phyloP scores from a whole-genome alignment of 2,888 invertebrate species.

The Drosophila fulvimacula region DNA sequence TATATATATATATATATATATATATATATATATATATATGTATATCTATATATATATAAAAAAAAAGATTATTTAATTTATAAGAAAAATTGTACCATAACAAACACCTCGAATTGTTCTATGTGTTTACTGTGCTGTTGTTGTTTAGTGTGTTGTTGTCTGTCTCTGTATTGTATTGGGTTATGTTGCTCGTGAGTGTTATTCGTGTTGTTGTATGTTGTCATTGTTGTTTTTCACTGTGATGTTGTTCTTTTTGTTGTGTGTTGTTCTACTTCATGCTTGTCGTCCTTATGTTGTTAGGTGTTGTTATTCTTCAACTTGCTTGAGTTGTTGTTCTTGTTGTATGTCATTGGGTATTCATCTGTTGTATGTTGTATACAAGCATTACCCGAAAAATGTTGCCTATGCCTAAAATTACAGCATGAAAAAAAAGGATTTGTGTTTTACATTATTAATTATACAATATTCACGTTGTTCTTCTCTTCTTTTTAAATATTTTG shows the following conservation, averaged over 20 bases:
- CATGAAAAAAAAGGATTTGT: constrained; percentile 44
- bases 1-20: background rate
- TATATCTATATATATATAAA: background rate
- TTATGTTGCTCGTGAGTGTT: no score
- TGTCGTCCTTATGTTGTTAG: background rate
- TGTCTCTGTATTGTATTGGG: background rate
- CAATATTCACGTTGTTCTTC: constrained; percentile 33
- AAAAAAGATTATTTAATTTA: constrained; percentile 4
- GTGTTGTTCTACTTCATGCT: no score
- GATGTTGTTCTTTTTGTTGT: no score
- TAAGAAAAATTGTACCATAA: constrained; percentile 35
- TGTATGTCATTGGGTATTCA: background rate
- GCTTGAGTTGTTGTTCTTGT: background rate
- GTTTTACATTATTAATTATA: constrained; percentile 40
- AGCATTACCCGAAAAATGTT: constrained; percentile 35
- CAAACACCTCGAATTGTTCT: constrained; percentile 22
- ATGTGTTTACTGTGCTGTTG: background rate
- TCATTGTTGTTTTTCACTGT: no score
- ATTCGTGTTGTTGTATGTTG: no score
- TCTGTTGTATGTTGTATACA: constrained; percentile 27
- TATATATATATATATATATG: background rate
- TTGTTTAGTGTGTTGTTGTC: constrained; percentile 3
- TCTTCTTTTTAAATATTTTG: background rate
- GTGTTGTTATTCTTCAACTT: background rate
- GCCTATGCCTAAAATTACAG: constrained; percentile 63